Evolutionary conservation across 2,113 vertebrate species (phyloP), one percentile per base, ranked within the genome.

Genomic region (Tympanuchus pallidicinctus): DNA sequence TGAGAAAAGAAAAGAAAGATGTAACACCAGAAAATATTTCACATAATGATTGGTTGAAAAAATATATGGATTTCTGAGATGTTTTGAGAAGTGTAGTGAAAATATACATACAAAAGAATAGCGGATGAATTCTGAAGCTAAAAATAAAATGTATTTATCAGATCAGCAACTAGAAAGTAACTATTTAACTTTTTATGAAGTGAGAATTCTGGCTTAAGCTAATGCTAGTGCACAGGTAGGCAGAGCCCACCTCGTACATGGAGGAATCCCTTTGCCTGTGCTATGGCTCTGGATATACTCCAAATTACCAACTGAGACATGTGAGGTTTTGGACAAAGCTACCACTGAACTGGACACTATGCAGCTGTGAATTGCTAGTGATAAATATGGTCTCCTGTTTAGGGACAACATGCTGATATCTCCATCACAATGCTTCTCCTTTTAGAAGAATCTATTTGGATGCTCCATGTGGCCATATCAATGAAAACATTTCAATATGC

Each of bases 1-100:
- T 30, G 69, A 6, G 2, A n/a, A 63, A 59, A 28, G 13, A 65
- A 40, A 25, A 50, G 48, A 50, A 21, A 81, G 16, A 79, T 3
- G 45, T 21, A 89, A 71, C 43, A 25, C 19, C 54, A 82, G 64
- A 61, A 97, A 96, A 94, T 91, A 82, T 81, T 96, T 90, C n/a
- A 34, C 3, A 13, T 67, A 74, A 50, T 10, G 24, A 75, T 82
- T 63, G 32, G n/a, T 70, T 22, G 11, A 64, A 91, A 91, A 96
- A 86, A 28, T 21, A n/a, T 5, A 38, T 10, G 52, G 9, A 43
- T 73, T 90, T 69, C 45, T 71, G 10, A 40, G 61, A 64, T 40
- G 38, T 40, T 64, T 40, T 64, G 38, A 64, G 25, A 40, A 13
- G 38, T 64, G 40, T 12, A 40, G 38, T 19, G 38, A 64, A 64